phyloP scores from a whole-genome alignment of 2,113 vertebrate genomes.

The Toxotes jaculatrix region DNA sequence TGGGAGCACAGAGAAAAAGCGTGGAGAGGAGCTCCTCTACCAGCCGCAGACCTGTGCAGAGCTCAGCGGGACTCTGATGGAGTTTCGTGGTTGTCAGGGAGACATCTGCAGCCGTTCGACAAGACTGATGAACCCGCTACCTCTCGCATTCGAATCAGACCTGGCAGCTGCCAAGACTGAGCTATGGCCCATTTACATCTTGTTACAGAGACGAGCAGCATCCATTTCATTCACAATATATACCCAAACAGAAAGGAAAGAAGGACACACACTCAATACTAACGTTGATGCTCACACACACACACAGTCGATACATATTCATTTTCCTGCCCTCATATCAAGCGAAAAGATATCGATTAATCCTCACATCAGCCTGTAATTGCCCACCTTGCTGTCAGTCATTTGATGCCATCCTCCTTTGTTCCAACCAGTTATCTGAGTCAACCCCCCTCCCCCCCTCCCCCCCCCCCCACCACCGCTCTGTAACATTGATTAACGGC shows the following conservation, averaged over 20 bases:
- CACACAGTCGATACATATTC: background rate
- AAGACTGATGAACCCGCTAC: constrained; percentile 47
- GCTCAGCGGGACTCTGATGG: constrained; percentile 48
- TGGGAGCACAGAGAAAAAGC: background rate
- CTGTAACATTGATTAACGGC: constrained; percentile 48
- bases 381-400: constrained; percentile 45
- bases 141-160: constrained; percentile 36
- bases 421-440: constrained; percentile 21
- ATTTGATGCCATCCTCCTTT: constrained; percentile 25
- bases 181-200: constrained; percentile 52
- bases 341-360: constrained; percentile 30
- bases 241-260: background rate
- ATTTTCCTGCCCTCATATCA: constrained; percentile 10
- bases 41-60: background rate
- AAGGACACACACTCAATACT: background rate
- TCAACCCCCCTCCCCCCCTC: too few species aligned
- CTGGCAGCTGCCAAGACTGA: constrained; percentile 11
- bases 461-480: background rate
- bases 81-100: constrained; percentile 38
- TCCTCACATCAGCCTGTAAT: constrained; percentile 28
- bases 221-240: background rate
- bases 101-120: constrained; percentile 52
- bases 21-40: background rate
- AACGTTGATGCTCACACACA: background rate
- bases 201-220: background rate